Base-by-base conservation (phyloP, 2,797 vertebrate genomes). In the Takifugu ocellatus region DNA sequence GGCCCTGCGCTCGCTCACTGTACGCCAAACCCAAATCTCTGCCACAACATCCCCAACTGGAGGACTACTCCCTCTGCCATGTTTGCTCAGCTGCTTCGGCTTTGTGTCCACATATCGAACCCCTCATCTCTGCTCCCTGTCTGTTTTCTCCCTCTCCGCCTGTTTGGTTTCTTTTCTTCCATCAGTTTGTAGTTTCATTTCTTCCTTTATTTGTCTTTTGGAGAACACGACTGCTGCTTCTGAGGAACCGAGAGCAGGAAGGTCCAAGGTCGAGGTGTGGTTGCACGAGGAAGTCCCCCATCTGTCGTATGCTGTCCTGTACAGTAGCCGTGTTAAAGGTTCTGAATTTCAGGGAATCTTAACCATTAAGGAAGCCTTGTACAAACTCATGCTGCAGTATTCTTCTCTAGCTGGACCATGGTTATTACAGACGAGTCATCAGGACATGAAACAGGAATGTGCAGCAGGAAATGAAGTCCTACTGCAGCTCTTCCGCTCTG, bases 61-160 rank as follows among this genome's bases (percentile, higher is more conserved):
- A 84, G 80, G 84, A 84, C 86, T 66, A 80, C 87, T 86, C 87
- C 89, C 87, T 68, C 39, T 5, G 60, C 58, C 15, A 31, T 91
- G 89, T 91, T 91, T 89, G 88, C 86, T 88, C 90, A 91, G 91
- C 88, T 92, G 89, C 61, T 24, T 56, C 27, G 66, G 82, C 82
- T 91, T 90, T 86, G 74, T 81, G 82, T 82, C 58, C 39, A 70
- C 49, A 51, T 68, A 82, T 83, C 72, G n/a, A 72, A 68, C 56
- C 75, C 74, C 56, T 74, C 82, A 74, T 75, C 66, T 89, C 67
- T 57, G 61, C 79, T 70, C 74, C 66, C 60, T 49, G 53, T 44
- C 75, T 89, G 84, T 84, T 91, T 84, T 89, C 81, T 50, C 64
- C 74, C 66, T 76, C 78, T 48, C 61, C 44, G 68, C 75, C 71